phyloP scores from a whole-genome alignment of 2,888 invertebrate species.

The Hypena proboscidalis region DNA sequence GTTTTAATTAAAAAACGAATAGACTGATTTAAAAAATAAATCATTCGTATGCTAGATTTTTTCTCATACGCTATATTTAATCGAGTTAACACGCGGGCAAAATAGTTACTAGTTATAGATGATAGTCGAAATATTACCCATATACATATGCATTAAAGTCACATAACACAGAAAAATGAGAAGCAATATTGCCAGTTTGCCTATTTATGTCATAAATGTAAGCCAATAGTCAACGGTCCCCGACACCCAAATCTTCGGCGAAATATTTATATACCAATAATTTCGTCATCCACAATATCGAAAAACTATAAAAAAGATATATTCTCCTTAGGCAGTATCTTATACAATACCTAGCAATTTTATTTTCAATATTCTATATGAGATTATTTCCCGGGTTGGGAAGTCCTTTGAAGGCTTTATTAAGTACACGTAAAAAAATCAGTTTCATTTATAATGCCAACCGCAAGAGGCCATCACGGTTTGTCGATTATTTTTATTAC shows the following conservation, averaged over 20 bases:
- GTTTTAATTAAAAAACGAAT: no score
- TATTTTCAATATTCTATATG: conserved; percentile 37
- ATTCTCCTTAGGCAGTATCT: conserved; percentile 29
- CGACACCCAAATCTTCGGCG: conserved; percentile 15
- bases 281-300: conserved; percentile 28
- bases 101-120: no score
- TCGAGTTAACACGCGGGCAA: no score
- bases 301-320: conserved; percentile 37
- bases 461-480: conserved; percentile 33
- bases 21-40: no score
- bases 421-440: conserved; percentile 24
- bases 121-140: no score
- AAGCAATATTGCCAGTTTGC: conserved; percentile 15
- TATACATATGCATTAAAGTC: conserved; percentile 11
- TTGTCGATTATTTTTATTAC: conserved; percentile 50
- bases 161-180: conserved; percentile 19
- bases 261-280: conserved; percentile 38
- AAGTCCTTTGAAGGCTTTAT: conserved; percentile 15
- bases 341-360: conserved; percentile 35
- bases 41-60: no score
- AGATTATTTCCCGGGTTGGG: conserved; percentile 25
- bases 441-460: conserved; percentile 29
- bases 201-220: conserved; percentile 29
- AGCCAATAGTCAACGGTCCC: not conserved
- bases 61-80: no score